phyloP scores from a whole-genome alignment of 2,113 vertebrate species.

The Protomyctophum bolini region DNA sequence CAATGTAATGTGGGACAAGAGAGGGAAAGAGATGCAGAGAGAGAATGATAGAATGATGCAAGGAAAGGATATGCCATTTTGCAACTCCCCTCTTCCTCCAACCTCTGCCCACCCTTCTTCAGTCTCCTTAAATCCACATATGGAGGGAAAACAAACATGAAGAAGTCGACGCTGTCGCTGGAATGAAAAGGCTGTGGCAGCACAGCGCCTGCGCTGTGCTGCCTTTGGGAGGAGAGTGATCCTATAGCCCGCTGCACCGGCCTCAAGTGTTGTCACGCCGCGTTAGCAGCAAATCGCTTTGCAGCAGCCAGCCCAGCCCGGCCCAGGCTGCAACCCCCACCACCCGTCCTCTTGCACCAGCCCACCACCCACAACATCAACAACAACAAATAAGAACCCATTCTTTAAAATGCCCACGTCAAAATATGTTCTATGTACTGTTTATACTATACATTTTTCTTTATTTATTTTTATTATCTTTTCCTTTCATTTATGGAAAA shows the following conservation, averaged over 20 bases:
- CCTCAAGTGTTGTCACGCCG: slow-evolving; percentile 73
- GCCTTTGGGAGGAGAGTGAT: slow-evolving; percentile 69
- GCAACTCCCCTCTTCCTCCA: slow-evolving; percentile 15
- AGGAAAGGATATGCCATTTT: slow-evolving; percentile 47
- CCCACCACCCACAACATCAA: slow-evolving; percentile 36
- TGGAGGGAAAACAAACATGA: slow-evolving; percentile 66
- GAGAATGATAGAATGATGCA: slow-evolving; percentile 28
- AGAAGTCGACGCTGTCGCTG: slow-evolving; percentile 64
- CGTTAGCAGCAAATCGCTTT: slow-evolving; percentile 73
- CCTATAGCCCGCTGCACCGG: slow-evolving; percentile 51
- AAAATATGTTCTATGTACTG: slow-evolving; percentile 17
- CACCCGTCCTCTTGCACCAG: slow-evolving; percentile 1
- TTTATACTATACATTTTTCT: slow-evolving; percentile 10
- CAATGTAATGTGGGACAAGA: slow-evolving; percentile 20
- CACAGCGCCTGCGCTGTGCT: slow-evolving; percentile 49
- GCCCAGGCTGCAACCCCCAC: not conserved
- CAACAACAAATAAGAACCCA: slow-evolving; percentile 30
- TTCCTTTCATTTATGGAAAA: slow-evolving; percentile 55
- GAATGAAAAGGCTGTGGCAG: slow-evolving; percentile 47
- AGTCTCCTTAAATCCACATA: slow-evolving; percentile 64
- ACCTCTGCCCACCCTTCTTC: not conserved
- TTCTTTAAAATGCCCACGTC: slow-evolving; percentile 20
- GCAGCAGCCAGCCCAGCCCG: slow-evolving; percentile 37
- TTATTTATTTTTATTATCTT: slow-evolving; percentile 23
- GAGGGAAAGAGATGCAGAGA: slow-evolving; percentile 2